Evolutionary conservation across 1,140 invertebrate genomes (phyloP).

Genomic region (Drosophila melanica): DNA sequence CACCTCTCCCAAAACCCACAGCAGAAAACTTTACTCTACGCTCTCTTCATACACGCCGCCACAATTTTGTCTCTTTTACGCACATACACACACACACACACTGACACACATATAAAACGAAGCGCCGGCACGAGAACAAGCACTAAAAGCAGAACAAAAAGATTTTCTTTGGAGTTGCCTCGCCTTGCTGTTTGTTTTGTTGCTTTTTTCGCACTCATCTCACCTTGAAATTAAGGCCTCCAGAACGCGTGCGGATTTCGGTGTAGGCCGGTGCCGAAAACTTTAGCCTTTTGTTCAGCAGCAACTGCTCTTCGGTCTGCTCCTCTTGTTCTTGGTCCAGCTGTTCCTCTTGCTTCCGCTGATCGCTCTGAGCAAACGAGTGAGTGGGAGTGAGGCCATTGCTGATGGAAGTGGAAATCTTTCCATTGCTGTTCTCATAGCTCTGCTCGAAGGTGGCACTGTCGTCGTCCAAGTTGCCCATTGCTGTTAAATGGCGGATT

Average conservation of each 20-base stretch:
- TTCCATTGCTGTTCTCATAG: slow-evolving; percentile 42
- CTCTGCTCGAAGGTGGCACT: slow-evolving; percentile 45
- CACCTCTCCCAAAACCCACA: neutral
- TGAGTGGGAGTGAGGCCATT: slow-evolving; percentile 48
- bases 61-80: slow-evolving; percentile 18
- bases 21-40: slow-evolving; percentile 23
- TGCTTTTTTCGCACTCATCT: slow-evolving; percentile 22
- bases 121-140: slow-evolving; percentile 40
- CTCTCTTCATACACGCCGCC: slow-evolving; percentile 9
- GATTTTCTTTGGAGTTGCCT: slow-evolving; percentile 20
- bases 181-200: slow-evolving; percentile 20
- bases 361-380: neutral
- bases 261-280: slow-evolving; percentile 73
- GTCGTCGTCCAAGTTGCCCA: slow-evolving; percentile 68
- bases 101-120: slow-evolving; percentile 26
- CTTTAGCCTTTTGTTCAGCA: slow-evolving; percentile 43
- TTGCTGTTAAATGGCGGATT: slow-evolving; percentile 21
- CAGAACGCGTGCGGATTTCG: slow-evolving; percentile 69
- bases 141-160: slow-evolving; percentile 8
- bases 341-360: neutral
- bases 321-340: neutral
- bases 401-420: slow-evolving; percentile 26
- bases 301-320: slow-evolving; percentile 36
- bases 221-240: slow-evolving; percentile 63
- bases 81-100: neutral